Percentiles rank a stretch among this genome's conserved stretches.
phyloP scores from a whole-genome alignment of 2,113 vertebrate species.

The Gavialis gangeticus region DNA sequence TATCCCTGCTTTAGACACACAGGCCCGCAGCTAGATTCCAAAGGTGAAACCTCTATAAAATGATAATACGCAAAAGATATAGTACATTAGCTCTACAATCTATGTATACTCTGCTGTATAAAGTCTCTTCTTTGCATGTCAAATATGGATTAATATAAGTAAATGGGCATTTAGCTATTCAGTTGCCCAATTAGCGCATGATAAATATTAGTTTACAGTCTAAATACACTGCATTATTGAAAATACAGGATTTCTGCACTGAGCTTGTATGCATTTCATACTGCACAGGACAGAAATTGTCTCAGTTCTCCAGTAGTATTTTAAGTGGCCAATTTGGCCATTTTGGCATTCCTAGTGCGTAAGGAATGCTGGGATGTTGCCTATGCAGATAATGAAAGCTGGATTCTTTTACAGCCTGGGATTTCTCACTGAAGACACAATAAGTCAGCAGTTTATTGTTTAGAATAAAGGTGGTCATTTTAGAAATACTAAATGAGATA shows the following conservation, averaged over 20 bases:
- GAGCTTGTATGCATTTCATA: not conserved
- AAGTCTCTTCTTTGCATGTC: not conserved
- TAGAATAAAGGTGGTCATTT: not conserved
- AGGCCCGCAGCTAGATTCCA: not conserved
- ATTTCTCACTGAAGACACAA: slow-evolving; percentile 12
- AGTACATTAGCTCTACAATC: not conserved
- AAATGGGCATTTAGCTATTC: not conserved
- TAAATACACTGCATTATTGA: not conserved
- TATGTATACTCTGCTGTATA: not conserved
- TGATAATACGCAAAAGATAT: not conserved
- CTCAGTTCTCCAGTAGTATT: not conserved
- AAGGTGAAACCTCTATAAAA: not conserved
- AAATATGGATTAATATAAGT: not conserved
- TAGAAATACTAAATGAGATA: not conserved
- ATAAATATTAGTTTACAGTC: not conserved
- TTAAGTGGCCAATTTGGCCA: not conserved
- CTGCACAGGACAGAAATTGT: not conserved
- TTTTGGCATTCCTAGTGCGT: not conserved
- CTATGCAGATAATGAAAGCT: not conserved
- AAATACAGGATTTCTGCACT: not conserved
- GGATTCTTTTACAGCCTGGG: not conserved
- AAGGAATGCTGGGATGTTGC: not conserved
- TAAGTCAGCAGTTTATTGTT: not conserved
- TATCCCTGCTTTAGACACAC: too few species aligned
- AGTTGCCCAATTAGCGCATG: not conserved